Evolutionary conservation across 1,140 invertebrate species (phyloP), one percentile per base, ranked within the genome.

Genomic region (Cydia amplana): DNA sequence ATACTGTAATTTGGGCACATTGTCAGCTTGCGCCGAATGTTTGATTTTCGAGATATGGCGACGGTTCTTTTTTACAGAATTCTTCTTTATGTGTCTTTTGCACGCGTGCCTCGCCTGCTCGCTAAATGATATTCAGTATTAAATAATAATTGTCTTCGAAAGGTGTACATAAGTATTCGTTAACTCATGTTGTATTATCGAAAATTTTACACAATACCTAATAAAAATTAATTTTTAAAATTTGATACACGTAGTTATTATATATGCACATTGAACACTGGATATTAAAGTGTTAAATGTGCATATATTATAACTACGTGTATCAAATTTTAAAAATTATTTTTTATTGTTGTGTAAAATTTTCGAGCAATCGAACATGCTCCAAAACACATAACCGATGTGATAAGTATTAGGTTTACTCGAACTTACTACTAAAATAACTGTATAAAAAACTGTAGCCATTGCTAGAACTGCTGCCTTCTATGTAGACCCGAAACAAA

Each of bases 11-110:
- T 72, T 72, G 65, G 74, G 49, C 74, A 76, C 74, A 79, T 82
- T 79, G 79, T 79, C 82, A 81, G 80, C 80, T 81, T 81, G 82
- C 78, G 65, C 74, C 46, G 76, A 79, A 77, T 74, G 73, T 74
- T 65, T 60, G 78, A 79, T 79, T 79, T 77, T 12, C 40, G 14
- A 75, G 78, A 79, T 79, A 79, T 51, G 75, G n/a, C 55, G 25
- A 70, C 65, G 32, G 65, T 70, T 70, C 7, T n/a, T 32, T 70
- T 36, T 36, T 60, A 10, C 16, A 60, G n/a, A 40, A 40, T n/a
- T 70, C 32, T 16, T n/a, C 16, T 32, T 70, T 70, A 70, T 70
- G 32, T 70, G 65, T 36, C 28, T 70, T 70, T 70, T 36, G 65
- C 65, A 70, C 65, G 65, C 65, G 65, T 70, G 28, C 65, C 32